These are phyloP conservation scores for Drosophila ercepeae DNA, from an alignment of 1,140 invertebrate species.

Conservation along the genomic window DNA sequence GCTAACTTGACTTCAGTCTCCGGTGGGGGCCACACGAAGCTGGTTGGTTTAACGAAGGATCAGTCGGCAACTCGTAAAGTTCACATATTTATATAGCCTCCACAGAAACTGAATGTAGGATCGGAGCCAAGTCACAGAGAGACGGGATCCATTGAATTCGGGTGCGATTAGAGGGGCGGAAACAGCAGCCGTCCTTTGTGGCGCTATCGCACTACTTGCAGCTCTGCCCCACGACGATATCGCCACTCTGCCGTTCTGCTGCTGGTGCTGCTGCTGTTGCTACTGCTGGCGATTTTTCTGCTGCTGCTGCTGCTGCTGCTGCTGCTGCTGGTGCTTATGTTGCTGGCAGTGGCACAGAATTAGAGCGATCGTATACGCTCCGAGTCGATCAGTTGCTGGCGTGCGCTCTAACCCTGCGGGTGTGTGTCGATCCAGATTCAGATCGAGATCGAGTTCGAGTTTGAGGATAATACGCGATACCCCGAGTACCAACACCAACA, in stretches of 20 bases:
- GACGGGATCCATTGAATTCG: slow-evolving; percentile 13
- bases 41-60: slow-evolving; percentile 53
- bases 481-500: not conserved
- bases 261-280: slow-evolving; percentile 7
- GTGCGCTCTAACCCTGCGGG: slow-evolving; percentile 74
- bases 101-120: not conserved
- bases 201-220: slow-evolving; percentile 25
- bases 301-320: slow-evolving; percentile 15
- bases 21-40: slow-evolving; percentile 27
- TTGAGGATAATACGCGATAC: slow-evolving; percentile 19
- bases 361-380: slow-evolving; percentile 65
- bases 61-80: slow-evolving; percentile 26
- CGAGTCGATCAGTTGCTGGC: slow-evolving; percentile 70
- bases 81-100: slow-evolving; percentile 7
- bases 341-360: slow-evolving; percentile 60
- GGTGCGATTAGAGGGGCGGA: slow-evolving; percentile 47
- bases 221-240: slow-evolving; percentile 15
- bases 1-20: slow-evolving; percentile 40
- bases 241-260: not conserved
- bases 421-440: slow-evolving; percentile 59
- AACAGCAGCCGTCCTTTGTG: slow-evolving; percentile 42
- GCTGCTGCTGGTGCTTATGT: slow-evolving; percentile 26
- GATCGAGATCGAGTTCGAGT: slow-evolving; percentile 34
- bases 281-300: not conserved
- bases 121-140: not conserved